phyloP scores from a whole-genome alignment of 2,113 vertebrate genomes.

The Microtus richardsoni region DNA sequence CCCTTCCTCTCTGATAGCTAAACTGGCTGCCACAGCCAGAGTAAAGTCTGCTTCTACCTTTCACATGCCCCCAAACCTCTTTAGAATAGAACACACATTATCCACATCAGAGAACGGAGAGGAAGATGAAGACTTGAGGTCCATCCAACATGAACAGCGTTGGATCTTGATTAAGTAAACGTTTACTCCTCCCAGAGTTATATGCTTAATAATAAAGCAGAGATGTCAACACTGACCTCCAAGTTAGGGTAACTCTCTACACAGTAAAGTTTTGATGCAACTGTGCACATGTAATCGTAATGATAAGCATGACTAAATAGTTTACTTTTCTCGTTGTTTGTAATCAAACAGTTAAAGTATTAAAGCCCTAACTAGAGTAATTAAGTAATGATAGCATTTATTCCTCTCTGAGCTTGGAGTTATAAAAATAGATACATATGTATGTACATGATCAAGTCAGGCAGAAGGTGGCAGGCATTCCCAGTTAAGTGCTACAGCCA shows the following conservation, averaged over 20 bases:
- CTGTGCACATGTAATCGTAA: neutral
- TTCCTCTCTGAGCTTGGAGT: slow-evolving; percentile 66
- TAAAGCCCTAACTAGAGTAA: slow-evolving; percentile 56
- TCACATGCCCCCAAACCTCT: slow-evolving; percentile 47
- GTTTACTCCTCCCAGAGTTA: slow-evolving; percentile 33
- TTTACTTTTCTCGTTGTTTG: slow-evolving; percentile 45
- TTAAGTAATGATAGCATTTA: slow-evolving; percentile 69
- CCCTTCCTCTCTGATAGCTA: slow-evolving; percentile 43
- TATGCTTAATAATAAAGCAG: slow-evolving; percentile 47
- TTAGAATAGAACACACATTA: slow-evolving; percentile 58
- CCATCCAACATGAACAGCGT: neutral
- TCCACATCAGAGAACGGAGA: neutral
- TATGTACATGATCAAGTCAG: slow-evolving; percentile 65
- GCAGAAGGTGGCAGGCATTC: slow-evolving; percentile 79
- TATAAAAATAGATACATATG: slow-evolving; percentile 72
- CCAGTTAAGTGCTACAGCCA: slow-evolving; percentile 67
- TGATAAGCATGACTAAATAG: slow-evolving; percentile 27
- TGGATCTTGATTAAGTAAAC: slow-evolving; percentile 39
- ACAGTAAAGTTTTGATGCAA: slow-evolving; percentile 26
- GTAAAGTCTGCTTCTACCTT: slow-evolving; percentile 46
- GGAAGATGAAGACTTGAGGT: neutral
- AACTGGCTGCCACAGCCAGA: slow-evolving; percentile 36
- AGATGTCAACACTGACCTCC: neutral
- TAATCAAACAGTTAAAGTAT: slow-evolving; percentile 60
- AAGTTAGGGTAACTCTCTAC: neutral